A percentile compares a stretch with the other conserved stretches of the same genome.
Conservation (phyloP, 2,797 vertebrate genomes). For the Nyctibius grandis region DNA sequence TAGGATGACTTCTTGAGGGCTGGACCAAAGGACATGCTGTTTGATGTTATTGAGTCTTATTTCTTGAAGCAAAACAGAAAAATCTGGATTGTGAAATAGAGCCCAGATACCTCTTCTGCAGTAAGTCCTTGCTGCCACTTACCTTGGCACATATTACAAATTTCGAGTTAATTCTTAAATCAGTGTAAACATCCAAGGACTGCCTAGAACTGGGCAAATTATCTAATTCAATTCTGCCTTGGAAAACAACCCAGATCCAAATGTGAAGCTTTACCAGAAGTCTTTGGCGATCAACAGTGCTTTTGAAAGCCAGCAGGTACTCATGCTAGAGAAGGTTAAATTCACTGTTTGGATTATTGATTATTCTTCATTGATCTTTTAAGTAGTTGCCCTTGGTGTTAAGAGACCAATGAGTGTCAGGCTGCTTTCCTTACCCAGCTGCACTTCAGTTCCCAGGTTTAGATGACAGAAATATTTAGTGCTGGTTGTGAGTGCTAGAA, state of each 20-base stretch:
- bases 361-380: neutral
- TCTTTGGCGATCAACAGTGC: neutral
- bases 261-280: neutral
- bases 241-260: neutral
- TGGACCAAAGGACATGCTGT: neutral
- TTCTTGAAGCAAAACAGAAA: neutral
- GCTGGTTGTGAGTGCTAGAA: neutral
- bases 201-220: neutral
- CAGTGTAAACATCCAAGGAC: neutral
- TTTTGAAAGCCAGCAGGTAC: neutral
- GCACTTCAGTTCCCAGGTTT: neutral
- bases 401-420: neutral
- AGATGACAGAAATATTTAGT: neutral
- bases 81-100: neutral
- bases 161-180: neutral
- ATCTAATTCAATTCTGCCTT: neutral
- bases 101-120: neutral
- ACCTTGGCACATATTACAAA: neutral
- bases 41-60: neutral
- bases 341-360: neutral
- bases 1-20: neutral
- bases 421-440: neutral
- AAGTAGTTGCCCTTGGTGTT: neutral
- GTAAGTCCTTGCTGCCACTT: neutral
- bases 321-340: neutral